Percentiles rank a stretch among this genome's conserved stretches.
Conservation (phyloP, 2,888 invertebrate species). For the Philonicus albiceps region DNA sequence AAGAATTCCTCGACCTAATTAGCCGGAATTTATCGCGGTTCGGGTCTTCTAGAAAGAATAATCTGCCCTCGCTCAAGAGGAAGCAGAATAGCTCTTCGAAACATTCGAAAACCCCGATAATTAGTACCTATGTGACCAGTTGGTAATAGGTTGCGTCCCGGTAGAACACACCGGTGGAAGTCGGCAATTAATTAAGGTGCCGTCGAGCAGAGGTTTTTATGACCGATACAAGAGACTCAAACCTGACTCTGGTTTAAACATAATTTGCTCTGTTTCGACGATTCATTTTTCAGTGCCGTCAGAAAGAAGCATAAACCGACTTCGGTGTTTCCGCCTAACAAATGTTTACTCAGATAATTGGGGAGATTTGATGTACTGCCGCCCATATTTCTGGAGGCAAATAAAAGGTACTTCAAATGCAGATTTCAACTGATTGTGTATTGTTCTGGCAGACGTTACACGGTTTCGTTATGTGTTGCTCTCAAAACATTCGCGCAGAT, state of each 20-base stretch:
- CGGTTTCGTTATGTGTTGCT: neutral
- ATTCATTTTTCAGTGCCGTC: neutral
- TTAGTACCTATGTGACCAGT: neutral
- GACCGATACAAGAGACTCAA: neutral
- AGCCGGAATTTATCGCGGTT: neutral
- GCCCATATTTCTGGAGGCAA: neutral
- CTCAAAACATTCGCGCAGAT: neutral
- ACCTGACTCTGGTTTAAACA: neutral
- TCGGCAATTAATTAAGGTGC: neutral
- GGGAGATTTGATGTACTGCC: neutral
- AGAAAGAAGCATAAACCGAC: neutral
- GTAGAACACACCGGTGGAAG: neutral
- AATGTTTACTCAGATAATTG: neutral
- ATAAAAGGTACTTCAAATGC: neutral
- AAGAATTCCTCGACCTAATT: conserved; percentile 6
- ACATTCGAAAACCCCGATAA: neutral
- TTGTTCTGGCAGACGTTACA: neutral
- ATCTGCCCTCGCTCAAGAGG: neutral
- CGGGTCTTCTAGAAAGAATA: neutral
- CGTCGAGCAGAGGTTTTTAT: neutral
- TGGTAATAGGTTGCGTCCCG: neutral
- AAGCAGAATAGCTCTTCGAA: neutral
- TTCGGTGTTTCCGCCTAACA: neutral
- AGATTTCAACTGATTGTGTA: neutral
- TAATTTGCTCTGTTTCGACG: neutral